Base-by-base conservation (phyloP, 2,113 vertebrate genomes). In the Aegithalos caudatus region DNA sequence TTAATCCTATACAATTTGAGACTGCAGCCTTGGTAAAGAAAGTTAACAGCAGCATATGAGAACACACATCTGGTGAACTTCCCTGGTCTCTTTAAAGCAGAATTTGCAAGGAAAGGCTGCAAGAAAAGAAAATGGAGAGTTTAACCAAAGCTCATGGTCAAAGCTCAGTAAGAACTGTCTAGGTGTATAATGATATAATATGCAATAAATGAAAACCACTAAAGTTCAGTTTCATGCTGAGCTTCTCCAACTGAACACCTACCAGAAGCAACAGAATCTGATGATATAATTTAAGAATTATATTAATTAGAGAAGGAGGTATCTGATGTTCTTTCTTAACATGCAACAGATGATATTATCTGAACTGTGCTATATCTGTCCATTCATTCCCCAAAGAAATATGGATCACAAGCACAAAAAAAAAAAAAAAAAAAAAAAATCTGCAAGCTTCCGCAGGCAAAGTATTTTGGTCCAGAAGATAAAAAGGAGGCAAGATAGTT, bases 141-240 rank as follows among this genome's bases (percentile, higher is more conserved):
- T 96, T 91, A 88, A 48, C 81, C 54, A 71, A 61, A 93, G 66
- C 78, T 91, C 4, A 12, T 89, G n/a, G 79, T 92, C 56, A 90
- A 62, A 61, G 51, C 50, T 96, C 79, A 76, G 4, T 92, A 66
- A 95, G 50, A 67, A 35, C 67, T 88, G 7, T 47, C 48, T 61
- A 14, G 42, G 20, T 44, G 14, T 76, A 21, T 14, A 53, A 57
- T 94, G 67, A 76, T 83, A 78, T 71, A 72, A 90, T 73, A 25
- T 45, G 25, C 81, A 90, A 62, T 95, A 87, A 96, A 96, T 88
- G 18, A 53, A 83, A 97, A 71, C 24, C 85, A 53, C 14, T 85
- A 73, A 95, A 94, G 95, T 90, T 90, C 69, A 69, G 25, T 74
- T 92, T 90, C 62, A 80, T 48, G 69, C 85, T 92, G 78, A 90